Evolutionary conservation across 53 echinoderm and acorn worm species (phyloP).

Genomic region (Zoroaster sp.): DNA sequence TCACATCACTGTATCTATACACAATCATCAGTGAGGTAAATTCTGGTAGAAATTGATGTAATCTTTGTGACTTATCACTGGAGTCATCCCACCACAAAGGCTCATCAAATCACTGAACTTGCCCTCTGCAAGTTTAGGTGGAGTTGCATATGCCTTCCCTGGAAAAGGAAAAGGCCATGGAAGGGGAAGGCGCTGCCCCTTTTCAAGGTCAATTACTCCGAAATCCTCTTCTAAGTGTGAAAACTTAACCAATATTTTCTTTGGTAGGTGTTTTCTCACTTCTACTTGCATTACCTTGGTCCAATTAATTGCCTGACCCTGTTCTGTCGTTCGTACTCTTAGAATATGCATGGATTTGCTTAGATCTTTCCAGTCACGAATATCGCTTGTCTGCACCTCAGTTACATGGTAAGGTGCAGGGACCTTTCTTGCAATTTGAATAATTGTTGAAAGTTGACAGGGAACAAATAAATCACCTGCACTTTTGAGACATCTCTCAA

Average conservation of each 20-base stretch:
- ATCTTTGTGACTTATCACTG: constrained; percentile 17
- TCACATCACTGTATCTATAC: neutral
- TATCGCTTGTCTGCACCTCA: constrained; percentile 47
- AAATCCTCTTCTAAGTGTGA: constrained; percentile 36
- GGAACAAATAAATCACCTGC: constrained; percentile 51
- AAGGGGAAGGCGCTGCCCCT: neutral
- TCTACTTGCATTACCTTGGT: constrained; percentile 33
- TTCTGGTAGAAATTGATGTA: constrained; percentile 2
- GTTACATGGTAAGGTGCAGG: constrained; percentile 13
- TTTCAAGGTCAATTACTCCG: neutral
- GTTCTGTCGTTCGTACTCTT: constrained; percentile 37
- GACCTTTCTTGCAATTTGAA: constrained; percentile 18
- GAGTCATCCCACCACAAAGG: neutral
- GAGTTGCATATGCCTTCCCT: neutral
- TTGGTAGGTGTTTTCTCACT: constrained; percentile 6
- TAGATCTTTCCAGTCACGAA: constrained; percentile 51
- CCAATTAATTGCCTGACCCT: constrained; percentile 45
- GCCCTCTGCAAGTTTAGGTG: neutral
- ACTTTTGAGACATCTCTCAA: constrained; percentile 52
- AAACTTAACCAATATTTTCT: constrained; percentile 21
- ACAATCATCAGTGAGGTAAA: constrained; percentile 4
- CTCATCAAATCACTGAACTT: constrained; percentile 20
- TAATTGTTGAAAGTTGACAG: constrained; percentile 50
- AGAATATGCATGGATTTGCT: constrained; percentile 8
- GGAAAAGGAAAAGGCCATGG: neutral